These are phyloP conservation scores for Odontesthes bonariensis DNA, from an alignment of 2,113 vertebrate genomes.

Conservation along the genomic window DNA sequence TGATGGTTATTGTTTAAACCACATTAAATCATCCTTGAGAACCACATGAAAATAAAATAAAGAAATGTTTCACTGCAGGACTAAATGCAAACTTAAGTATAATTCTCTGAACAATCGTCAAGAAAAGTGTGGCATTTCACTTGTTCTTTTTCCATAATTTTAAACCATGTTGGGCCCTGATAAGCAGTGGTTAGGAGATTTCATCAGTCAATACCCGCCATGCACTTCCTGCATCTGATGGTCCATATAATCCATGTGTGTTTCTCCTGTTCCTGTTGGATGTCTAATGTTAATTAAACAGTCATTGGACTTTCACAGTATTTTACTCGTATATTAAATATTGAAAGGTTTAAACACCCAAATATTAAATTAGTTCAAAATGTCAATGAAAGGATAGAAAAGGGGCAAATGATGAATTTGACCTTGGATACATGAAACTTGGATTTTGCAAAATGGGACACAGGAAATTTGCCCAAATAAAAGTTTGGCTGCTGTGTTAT, in stretches of 20 bases:
- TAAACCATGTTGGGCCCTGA: no score
- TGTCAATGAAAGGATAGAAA: background rate
- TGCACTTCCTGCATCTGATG: background rate
- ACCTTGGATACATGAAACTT: no score
- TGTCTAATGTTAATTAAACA: background rate
- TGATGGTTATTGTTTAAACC: background rate
- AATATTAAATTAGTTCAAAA: background rate
- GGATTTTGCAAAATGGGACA: no score
- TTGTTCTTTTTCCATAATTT: no score
- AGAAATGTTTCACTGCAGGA: background rate
- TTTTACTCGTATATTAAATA: background rate
- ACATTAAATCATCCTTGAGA: background rate
- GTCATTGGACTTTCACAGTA: background rate
- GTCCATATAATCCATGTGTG: no score
- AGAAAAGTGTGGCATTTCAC: no score
- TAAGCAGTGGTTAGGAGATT: background rate
- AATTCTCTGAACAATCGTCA: no score
- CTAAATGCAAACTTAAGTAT: background rate
- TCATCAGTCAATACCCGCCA: background rate
- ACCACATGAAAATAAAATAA: background rate
- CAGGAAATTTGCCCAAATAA: no score
- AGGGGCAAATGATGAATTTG: no score
- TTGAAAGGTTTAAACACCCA: slow-evolving; percentile 4
- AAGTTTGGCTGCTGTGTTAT: no score
- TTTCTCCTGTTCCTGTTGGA: background rate